These are phyloP conservation scores for Sphecodes monilicornis DNA, from an alignment of 2,888 invertebrate species.

Conservation along the genomic window DNA sequence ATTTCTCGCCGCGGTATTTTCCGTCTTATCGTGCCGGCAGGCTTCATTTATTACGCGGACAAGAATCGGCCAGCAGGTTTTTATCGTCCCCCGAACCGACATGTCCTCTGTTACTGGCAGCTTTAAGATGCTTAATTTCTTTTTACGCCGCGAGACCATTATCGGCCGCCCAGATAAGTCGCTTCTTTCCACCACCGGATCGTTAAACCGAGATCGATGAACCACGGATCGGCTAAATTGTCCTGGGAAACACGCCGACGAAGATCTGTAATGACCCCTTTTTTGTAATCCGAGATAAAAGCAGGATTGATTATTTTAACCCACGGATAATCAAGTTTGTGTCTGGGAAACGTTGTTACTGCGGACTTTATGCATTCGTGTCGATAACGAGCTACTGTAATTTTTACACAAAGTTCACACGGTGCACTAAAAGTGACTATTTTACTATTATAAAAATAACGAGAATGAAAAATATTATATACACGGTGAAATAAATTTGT, in stretches of 20 bases:
- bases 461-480: no score
- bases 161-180: slow-evolving; percentile 11
- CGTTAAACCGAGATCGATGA: neutral
- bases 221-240: neutral
- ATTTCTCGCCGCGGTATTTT: slow-evolving; percentile 46
- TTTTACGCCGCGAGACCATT: slow-evolving; percentile 35
- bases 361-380: neutral
- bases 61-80: slow-evolving; percentile 45
- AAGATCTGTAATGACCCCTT: neutral
- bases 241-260: neutral
- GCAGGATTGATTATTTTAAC: neutral
- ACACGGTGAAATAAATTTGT: no score
- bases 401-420: no score
- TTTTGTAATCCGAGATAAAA: neutral
- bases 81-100: slow-evolving; percentile 41
- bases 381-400: neutral
- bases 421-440: no score
- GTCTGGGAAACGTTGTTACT: neutral
- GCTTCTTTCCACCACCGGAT: neutral
- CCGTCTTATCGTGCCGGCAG: slow-evolving; percentile 53
- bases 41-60: slow-evolving; percentile 66
- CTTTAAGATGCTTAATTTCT: slow-evolving; percentile 62
- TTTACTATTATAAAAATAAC: no score
- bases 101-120: slow-evolving; percentile 12
- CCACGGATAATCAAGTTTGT: neutral